Conservation (phyloP, 2,113 vertebrate genomes). For the Puffinus mauretanicus region DNA sequence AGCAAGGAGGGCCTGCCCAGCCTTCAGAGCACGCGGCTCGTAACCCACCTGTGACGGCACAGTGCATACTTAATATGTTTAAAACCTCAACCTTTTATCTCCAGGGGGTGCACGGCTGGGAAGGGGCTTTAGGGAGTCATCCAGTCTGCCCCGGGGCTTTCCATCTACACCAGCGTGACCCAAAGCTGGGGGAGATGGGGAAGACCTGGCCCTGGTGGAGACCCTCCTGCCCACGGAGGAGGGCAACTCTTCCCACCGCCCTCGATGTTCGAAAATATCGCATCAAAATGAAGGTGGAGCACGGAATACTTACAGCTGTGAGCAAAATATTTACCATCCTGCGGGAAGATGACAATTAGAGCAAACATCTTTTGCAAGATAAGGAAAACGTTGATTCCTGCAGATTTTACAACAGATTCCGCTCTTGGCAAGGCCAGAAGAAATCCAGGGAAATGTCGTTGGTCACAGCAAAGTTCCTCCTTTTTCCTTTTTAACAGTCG, state of each 20-base stretch:
- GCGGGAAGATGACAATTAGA: conserved; percentile 42
- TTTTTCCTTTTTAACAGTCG: background rate
- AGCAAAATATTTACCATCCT: background rate
- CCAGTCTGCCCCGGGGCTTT: background rate
- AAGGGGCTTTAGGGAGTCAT: background rate
- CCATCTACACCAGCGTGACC: background rate
- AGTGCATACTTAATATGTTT: too few species aligned
- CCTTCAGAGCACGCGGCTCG: background rate
- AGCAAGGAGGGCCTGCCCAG: background rate
- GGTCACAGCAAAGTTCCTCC: background rate
- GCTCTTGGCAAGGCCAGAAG: background rate
- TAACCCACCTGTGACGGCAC: background rate
- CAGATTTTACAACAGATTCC: background rate
- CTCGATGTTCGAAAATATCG: fast-evolving
- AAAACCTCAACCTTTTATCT: background rate
- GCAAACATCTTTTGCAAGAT: background rate
- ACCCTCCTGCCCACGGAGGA: background rate
- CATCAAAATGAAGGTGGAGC: background rate
- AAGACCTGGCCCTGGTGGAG: background rate
- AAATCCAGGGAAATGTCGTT: fast-evolving
- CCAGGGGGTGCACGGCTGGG: background rate
- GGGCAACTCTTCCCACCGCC: background rate
- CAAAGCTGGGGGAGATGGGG: background rate
- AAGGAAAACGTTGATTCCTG: background rate
- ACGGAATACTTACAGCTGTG: fast-evolving